Conservation (phyloP, 2,888 invertebrate genomes). For the Cheilosia urbana region DNA sequence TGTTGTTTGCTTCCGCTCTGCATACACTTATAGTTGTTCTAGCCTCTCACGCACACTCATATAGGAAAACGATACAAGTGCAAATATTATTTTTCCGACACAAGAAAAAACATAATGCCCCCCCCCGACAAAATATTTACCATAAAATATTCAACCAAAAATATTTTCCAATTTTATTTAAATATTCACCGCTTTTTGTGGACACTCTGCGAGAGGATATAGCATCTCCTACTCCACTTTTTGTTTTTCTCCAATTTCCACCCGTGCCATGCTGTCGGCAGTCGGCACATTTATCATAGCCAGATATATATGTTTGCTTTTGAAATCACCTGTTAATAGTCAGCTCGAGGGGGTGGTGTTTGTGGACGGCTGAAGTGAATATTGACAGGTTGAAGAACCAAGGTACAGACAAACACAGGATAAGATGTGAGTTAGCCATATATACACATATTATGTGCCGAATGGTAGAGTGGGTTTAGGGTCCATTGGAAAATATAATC, state of each 20-base stretch:
- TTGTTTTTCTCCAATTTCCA: slow-evolving; percentile 16
- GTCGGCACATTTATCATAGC: slow-evolving; percentile 2
- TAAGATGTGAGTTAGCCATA: slow-evolving; percentile 8
- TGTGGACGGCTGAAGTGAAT: slow-evolving; percentile 19
- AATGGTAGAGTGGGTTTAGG: not conserved
- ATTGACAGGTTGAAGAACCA: slow-evolving; percentile 42
- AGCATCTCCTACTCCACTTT: not conserved
- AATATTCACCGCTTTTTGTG: not conserved
- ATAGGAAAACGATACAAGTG: not conserved
- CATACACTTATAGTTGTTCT: not conserved
- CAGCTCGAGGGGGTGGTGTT: not conserved
- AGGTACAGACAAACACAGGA: not conserved
- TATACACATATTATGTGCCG: not conserved
- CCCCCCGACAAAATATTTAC: slow-evolving; percentile 25
- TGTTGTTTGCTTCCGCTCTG: slow-evolving; percentile 28
- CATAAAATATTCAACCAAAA: slow-evolving; percentile 38
- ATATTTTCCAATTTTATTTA: slow-evolving; percentile 45
- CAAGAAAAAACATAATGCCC: slow-evolving; percentile 10
- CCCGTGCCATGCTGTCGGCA: not conserved
- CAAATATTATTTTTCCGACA: slow-evolving; percentile 27
- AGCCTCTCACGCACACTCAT: not conserved
- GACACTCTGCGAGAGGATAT: not conserved
- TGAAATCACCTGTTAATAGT: slow-evolving; percentile 57
- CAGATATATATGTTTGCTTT: slow-evolving; percentile 29
- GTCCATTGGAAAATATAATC: slow-evolving; percentile 58